Evolutionary conservation across 2,797 vertebrate species (phyloP).

Genomic region (Poeciliopsis infans): DNA sequence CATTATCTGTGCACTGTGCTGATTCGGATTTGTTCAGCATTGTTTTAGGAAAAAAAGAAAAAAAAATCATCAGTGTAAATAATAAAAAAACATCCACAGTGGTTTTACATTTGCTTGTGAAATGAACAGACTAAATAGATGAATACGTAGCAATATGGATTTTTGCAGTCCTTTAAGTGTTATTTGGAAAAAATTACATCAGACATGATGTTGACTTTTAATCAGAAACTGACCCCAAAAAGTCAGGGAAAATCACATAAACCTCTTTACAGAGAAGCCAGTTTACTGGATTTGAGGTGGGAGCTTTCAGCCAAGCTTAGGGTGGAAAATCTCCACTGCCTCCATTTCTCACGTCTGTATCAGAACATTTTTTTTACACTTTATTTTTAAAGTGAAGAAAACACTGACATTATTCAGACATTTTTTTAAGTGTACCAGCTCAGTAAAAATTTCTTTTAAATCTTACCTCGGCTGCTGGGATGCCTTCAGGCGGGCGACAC

Average conservation of each 20-base stretch:
- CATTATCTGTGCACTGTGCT: slow-evolving; percentile 57
- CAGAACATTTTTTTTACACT: background rate
- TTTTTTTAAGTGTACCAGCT: background rate
- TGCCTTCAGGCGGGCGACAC: slow-evolving; percentile 96
- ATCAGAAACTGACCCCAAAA: slow-evolving; percentile 27
- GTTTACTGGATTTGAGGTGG: slow-evolving; percentile 49
- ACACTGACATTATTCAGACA: background rate
- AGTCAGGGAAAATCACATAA: slow-evolving; percentile 22
- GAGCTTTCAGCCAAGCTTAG: slow-evolving; percentile 29
- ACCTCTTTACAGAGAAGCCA: slow-evolving; percentile 40
- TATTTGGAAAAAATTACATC: slow-evolving; percentile 11
- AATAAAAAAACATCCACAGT: slow-evolving; percentile 25
- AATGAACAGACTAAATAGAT: slow-evolving; percentile 7
- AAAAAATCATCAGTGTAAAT: slow-evolving; percentile 35
- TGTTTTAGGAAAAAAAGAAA: slow-evolving; percentile 53
- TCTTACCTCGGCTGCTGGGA: slow-evolving; percentile 93
- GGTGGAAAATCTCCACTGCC: slow-evolving; percentile 10
- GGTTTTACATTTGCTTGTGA: slow-evolving; percentile 11
- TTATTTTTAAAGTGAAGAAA: background rate
- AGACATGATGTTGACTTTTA: slow-evolving; percentile 22
- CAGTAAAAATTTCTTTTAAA: slow-evolving; percentile 4
- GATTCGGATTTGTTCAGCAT: slow-evolving; percentile 49
- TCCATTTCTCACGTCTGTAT: slow-evolving; percentile 9
- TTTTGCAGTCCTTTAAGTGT: slow-evolving; percentile 11
- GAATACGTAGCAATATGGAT: background rate